Evolutionary conservation across 2,797 vertebrate genomes (phyloP).

Genomic region (Galaxias olidus): DNA sequence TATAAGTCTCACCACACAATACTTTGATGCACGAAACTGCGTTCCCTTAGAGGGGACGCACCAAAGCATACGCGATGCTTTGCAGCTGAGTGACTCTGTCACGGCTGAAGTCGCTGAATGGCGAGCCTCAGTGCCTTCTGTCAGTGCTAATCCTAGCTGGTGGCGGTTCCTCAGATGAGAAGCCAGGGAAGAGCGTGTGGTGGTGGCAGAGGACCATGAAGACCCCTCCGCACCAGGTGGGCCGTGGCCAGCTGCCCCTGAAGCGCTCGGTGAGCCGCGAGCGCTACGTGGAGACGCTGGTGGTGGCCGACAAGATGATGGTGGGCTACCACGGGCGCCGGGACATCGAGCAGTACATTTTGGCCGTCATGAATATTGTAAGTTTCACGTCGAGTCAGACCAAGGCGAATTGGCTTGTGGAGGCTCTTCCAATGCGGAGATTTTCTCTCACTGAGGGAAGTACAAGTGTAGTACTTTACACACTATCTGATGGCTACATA

Average conservation of each 20-base stretch:
- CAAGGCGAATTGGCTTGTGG: conserved; percentile 35
- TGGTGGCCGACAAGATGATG: conserved; percentile 99
- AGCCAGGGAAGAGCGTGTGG: conserved; percentile 86
- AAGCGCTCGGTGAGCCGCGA: conserved; percentile 95
- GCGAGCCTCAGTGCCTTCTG: too few species aligned
- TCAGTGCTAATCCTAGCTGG: too few species aligned
- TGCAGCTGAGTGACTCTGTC: too few species aligned
- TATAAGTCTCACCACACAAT: too few species aligned
- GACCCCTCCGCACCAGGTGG: conserved; percentile 83
- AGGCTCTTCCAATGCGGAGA: background rate
- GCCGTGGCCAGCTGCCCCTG: conserved; percentile 89
- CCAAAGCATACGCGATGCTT: too few species aligned
- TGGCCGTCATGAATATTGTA: conserved; percentile 99
- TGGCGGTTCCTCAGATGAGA: conserved; percentile 80
- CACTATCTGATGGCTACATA: conserved; percentile 25
- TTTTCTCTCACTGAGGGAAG: conserved; percentile 35
- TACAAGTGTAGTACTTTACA: conserved; percentile 42
- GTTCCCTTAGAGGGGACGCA: too few species aligned
- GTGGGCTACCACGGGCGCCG: conserved; percentile 95
- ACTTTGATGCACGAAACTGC: too few species aligned
- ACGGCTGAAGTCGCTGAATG: too few species aligned
- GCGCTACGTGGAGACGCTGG: conserved; percentile 96
- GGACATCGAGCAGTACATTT: conserved; percentile 98
- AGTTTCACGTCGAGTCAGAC: conserved; percentile 82
- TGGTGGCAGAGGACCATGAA: conserved; percentile 93